Percentiles rank a stretch among this genome's conserved stretches.
Evolutionary conservation across 2,797 vertebrate genomes (phyloP).

Genomic region (Anabacerthia variegaticeps): DNA sequence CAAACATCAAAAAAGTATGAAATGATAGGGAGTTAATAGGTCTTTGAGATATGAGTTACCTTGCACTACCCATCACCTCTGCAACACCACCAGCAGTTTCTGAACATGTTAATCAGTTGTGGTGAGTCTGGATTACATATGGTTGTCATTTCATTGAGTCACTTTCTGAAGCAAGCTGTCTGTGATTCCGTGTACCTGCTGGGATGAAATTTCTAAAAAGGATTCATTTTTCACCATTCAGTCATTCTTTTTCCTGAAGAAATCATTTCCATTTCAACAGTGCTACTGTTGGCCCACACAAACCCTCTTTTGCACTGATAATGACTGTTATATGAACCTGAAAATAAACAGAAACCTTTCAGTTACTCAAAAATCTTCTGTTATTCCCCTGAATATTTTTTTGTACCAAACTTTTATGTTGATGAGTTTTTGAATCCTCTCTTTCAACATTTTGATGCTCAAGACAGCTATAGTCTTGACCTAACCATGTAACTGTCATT

Average conservation of each 20-base stretch:
- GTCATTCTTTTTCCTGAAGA: not conserved
- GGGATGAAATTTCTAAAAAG: not conserved
- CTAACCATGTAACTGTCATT: not conserved
- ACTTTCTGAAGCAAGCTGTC: not conserved
- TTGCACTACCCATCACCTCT: not conserved
- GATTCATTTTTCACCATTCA: not conserved
- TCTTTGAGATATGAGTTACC: not conserved
- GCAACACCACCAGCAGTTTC: not conserved
- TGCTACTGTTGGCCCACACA: not conserved
- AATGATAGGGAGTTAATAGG: not conserved
- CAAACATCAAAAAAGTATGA: not conserved
- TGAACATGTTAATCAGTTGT: not conserved
- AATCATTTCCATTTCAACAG: not conserved
- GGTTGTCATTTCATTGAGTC: not conserved
- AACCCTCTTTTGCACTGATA: not conserved
- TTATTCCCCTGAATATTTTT: not conserved
- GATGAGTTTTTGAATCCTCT: not conserved
- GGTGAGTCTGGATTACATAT: not conserved
- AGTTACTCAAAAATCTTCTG: not conserved
- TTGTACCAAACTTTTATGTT: not conserved
- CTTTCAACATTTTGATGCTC: not conserved
- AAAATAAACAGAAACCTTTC: not conserved
- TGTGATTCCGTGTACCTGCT: not conserved
- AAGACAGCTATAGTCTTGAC: not conserved
- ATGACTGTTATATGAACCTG: not conserved